Conservation (phyloP, 2,888 invertebrate species). For the Abrostola triplasia region DNA sequence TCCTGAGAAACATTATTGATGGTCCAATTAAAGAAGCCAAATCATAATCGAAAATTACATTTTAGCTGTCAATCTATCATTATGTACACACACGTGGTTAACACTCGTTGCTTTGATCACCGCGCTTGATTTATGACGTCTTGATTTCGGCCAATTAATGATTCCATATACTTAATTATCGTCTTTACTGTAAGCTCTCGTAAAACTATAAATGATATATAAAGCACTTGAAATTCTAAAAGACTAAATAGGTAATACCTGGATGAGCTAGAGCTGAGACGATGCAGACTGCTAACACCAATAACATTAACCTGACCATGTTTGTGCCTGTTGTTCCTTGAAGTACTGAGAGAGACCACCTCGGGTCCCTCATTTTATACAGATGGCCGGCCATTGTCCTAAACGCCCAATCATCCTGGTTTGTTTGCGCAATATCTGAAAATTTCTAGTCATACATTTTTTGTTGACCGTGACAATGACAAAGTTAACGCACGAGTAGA, state of each 20-base stretch:
- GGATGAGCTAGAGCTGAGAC: constrained; percentile 67
- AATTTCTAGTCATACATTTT: constrained; percentile 69
- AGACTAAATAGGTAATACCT: constrained; percentile 53
- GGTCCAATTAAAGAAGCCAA: neutral
- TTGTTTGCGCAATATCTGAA: constrained; percentile 66
- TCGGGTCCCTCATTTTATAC: constrained; percentile 65
- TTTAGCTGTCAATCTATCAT: no score
- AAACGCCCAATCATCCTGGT: constrained; percentile 66
- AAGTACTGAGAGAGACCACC: constrained; percentile 48
- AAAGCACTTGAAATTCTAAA: no score
- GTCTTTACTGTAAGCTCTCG: no score
- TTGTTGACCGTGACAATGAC: constrained; percentile 54
- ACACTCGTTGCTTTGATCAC: no score
- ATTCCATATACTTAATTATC: no score
- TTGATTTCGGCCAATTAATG: no score
- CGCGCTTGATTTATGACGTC: no score
- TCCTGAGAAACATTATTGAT: constrained; percentile 43
- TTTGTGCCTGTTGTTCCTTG: constrained; percentile 39
- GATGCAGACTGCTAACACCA: constrained; percentile 56
- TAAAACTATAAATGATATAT: no score
- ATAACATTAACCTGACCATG: constrained; percentile 61
- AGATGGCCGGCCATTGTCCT: constrained; percentile 52
- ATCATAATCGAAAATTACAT: no score
- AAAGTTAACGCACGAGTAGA: constrained; percentile 39
- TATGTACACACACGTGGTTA: no score